phyloP scores from a whole-genome alignment of 2,797 vertebrate genomes.

The Micropoecilia bifurca region DNA sequence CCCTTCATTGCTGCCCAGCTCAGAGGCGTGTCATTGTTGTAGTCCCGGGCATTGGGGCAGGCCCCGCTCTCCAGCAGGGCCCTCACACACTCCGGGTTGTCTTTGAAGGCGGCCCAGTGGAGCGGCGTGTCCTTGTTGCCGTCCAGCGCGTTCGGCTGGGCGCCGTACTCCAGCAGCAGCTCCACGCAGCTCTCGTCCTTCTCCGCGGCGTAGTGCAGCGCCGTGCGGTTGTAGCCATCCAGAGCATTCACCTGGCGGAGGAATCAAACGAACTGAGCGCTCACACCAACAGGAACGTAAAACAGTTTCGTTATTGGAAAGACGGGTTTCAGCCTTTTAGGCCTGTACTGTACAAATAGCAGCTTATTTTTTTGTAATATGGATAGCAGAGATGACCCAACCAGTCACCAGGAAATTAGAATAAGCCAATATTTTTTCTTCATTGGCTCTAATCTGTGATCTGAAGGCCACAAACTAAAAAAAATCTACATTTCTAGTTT shows the following conservation, averaged over 20 bases:
- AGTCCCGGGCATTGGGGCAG: conserved; percentile 89
- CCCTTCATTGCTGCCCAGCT: conserved; percentile 99
- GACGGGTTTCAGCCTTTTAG: not conserved
- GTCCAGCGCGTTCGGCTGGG: conserved; percentile 90
- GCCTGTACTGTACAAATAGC: not conserved
- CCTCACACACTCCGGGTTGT: conserved; percentile 91
- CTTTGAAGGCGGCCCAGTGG: conserved; percentile 98
- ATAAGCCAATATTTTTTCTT: not conserved
- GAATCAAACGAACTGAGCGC: conserved; percentile 20
- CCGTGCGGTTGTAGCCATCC: conserved; percentile 96
- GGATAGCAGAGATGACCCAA: not conserved
- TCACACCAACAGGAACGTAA: not conserved
- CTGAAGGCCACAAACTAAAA: not conserved
- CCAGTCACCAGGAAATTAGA: not conserved
- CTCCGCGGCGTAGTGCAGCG: conserved; percentile 95
- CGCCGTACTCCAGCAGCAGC: conserved; percentile 92
- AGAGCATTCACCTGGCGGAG: conserved; percentile 89
- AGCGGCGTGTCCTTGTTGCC: conserved; percentile 97
- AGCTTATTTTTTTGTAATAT: not conserved
- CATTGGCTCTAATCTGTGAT: not conserved
- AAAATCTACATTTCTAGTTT: not conserved
- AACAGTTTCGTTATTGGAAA: not conserved
- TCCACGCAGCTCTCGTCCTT: conserved; percentile 96
- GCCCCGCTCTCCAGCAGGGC: conserved; percentile 91
- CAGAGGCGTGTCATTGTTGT: conserved; percentile 94